Evolutionary conservation across 1,140 invertebrate species (phyloP).

Genomic region (Leptestheria dahalacensis): DNA sequence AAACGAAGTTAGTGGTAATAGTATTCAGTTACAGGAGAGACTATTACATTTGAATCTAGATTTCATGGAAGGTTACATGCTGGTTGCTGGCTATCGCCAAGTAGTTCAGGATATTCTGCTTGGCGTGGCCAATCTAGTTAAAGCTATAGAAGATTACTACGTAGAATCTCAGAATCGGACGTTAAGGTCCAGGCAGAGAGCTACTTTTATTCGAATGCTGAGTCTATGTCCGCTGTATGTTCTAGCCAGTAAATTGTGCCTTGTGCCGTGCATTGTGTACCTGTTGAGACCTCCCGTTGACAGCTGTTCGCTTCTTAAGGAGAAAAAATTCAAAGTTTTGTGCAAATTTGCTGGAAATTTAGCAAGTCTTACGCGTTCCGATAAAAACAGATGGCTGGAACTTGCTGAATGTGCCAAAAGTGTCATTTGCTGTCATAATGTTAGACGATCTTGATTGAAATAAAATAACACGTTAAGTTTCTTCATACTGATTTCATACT

Average conservation of each 20-base stretch:
- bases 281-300: too few relatives aligned
- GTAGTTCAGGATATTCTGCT: not conserved
- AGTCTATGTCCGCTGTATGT: not conserved
- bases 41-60: too few relatives aligned
- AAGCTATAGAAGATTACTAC: not conserved
- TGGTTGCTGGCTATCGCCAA: not conserved
- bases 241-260: not conserved
- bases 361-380: not conserved
- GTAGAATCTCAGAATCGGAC: not conserved
- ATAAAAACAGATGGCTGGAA: slow-evolving; percentile 2
- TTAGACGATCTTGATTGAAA: too few relatives aligned
- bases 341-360: not conserved
- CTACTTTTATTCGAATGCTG: not conserved
- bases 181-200: not conserved
- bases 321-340: not conserved
- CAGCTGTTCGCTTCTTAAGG: too few relatives aligned
- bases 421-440: not conserved
- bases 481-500: too few relatives aligned
- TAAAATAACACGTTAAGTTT: too few relatives aligned
- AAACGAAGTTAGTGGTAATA: too few relatives aligned
- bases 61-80: too few relatives aligned
- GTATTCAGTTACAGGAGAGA: too few relatives aligned
- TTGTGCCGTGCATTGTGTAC: not conserved
- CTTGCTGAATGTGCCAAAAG: not conserved
- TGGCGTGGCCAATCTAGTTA: not conserved